phyloP scores from a whole-genome alignment of 2,888 invertebrate genomes.

The Odontocerum albicorne region DNA sequence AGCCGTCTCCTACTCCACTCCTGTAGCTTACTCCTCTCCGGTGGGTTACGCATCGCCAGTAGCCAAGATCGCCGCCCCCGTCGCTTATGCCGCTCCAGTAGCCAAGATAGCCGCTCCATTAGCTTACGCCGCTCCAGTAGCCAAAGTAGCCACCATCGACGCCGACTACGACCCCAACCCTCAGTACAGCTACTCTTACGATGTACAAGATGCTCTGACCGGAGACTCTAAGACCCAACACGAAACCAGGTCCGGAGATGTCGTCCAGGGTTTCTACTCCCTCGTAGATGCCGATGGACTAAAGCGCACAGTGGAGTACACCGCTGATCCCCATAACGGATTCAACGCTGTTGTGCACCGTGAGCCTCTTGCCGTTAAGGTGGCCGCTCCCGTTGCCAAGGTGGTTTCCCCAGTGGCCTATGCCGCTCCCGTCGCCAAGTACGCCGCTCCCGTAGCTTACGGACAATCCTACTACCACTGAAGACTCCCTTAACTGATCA shows the following conservation, averaged over 20 bases:
- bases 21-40: constrained; percentile 15
- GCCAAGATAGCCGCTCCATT: constrained; percentile 39
- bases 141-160: constrained; percentile 35
- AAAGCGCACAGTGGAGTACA: constrained; percentile 56
- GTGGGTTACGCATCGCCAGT: constrained; percentile 21
- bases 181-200: constrained; percentile 60
- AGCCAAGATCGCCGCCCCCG: constrained; percentile 25
- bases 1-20: constrained; percentile 38
- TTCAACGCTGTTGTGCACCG: constrained; percentile 57
- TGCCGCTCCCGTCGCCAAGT: constrained; percentile 33
- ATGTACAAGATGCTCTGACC: constrained; percentile 58
- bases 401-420: constrained; percentile 38
- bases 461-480: too few species aligned
- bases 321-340: constrained; percentile 54
- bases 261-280: constrained; percentile 56
- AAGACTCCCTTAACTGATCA: too few species aligned
- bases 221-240: constrained; percentile 55
- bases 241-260: constrained; percentile 54
- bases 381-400: constrained; percentile 40
- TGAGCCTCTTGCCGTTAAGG: constrained; percentile 48
- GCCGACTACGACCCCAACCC: constrained; percentile 39
- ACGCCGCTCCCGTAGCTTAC: constrained; percentile 37
- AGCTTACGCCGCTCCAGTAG: constrained; percentile 38
- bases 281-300: constrained; percentile 54
- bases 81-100: constrained; percentile 33